Percentiles rank a stretch among this genome's conserved stretches.
phyloP scores from a whole-genome alignment of 2,888 invertebrate species.

The Mechanitis messenoides region DNA sequence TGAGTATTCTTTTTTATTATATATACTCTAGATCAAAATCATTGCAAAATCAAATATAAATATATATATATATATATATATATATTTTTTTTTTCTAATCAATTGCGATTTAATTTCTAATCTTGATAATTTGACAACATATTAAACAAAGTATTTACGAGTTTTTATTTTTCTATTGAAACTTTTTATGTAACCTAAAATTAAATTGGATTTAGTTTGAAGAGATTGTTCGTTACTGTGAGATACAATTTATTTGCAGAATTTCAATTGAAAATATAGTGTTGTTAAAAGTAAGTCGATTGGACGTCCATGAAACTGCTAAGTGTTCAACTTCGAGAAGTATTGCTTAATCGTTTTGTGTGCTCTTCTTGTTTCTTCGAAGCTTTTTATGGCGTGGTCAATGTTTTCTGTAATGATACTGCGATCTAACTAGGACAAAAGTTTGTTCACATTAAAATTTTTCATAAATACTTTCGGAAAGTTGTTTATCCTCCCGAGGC shows the following conservation, averaged over 20 bases:
- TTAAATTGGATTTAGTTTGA: not conserved
- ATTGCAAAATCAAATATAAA: no score
- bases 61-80: no score
- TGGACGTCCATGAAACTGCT: not conserved
- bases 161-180: no score
- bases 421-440: not conserved
- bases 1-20: no score
- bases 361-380: not conserved
- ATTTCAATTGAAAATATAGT: conserved; percentile 2
- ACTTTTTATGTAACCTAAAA: not conserved
- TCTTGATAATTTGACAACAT: no score
- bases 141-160: no score
- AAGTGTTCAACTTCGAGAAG: not conserved
- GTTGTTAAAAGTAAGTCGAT: not conserved
- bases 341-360: conserved; percentile 2
- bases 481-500: no score
- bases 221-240: not conserved
- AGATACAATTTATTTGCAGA: not conserved
- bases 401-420: not conserved
- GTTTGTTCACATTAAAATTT: not conserved
- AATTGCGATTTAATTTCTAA: no score
- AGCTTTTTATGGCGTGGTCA: not conserved
- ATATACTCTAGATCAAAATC: no score
- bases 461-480: no score
- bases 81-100: no score